phyloP scores from a whole-genome alignment of 2,888 invertebrate genomes.

The Lochmaea capreae region DNA sequence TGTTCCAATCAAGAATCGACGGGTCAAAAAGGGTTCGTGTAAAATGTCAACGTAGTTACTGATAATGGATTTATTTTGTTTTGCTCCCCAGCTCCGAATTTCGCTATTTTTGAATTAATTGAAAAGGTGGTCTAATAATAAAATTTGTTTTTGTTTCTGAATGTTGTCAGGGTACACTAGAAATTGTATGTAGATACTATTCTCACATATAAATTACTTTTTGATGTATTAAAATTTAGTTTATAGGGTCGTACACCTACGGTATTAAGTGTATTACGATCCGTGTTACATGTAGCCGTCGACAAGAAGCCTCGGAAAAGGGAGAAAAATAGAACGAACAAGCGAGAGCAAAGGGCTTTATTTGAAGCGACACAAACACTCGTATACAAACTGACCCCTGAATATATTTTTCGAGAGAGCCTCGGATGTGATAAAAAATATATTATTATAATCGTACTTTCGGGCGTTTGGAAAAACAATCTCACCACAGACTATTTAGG shows the following conservation, averaged over 20 bases:
- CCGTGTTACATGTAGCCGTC: neutral
- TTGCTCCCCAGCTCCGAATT: too few relatives aligned
- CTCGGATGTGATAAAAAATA: neutral
- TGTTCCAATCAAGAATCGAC: too few relatives aligned
- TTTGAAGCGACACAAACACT: constrained; percentile 9
- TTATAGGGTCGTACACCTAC: neutral
- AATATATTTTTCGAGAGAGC: constrained; percentile 4
- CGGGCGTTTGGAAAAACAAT: neutral
- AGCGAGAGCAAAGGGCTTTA: neutral
- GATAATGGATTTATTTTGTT: too few relatives aligned
- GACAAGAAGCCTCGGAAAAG: neutral
- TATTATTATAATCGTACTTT: neutral
- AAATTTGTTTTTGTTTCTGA: too few relatives aligned
- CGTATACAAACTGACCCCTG: constrained; percentile 4
- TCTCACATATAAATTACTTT: neutral
- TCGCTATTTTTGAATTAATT: too few relatives aligned
- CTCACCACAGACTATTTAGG: neutral
- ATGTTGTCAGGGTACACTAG: too few relatives aligned
- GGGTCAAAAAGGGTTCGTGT: too few relatives aligned
- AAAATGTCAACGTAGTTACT: too few relatives aligned
- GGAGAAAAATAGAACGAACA: neutral
- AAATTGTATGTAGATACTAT: neutral
- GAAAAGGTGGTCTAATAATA: too few relatives aligned
- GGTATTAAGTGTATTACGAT: neutral
- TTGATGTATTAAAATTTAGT: neutral